Conservation (phyloP, 1,140 invertebrate species). For the Brachionus manjavacas region DNA sequence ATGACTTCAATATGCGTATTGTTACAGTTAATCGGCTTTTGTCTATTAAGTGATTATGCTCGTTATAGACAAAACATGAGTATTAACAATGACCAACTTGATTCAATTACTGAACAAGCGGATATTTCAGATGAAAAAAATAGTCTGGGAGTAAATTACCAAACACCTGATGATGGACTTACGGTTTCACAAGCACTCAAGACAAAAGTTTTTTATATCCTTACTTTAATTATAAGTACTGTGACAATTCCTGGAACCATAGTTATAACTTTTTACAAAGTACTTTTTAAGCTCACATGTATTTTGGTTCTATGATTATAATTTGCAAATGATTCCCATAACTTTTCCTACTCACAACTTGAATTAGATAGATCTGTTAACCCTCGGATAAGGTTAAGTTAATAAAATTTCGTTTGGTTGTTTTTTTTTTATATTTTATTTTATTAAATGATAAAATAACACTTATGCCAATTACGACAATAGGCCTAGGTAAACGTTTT, state of each 20-base stretch:
- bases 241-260: neutral
- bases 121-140: slow-evolving; percentile 44
- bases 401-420: too few species aligned
- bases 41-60: slow-evolving; percentile 43
- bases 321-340: too few species aligned
- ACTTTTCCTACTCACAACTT: too few species aligned
- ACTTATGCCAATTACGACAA: too few species aligned
- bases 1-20: slow-evolving; percentile 44
- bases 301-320: too few species aligned
- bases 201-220: slow-evolving; percentile 40
- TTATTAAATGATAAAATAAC: too few species aligned
- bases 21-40: slow-evolving; percentile 45
- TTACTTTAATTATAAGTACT: slow-evolving; percentile 40
- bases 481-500: too few species aligned
- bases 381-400: too few species aligned
- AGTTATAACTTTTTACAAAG: slow-evolving; percentile 43
- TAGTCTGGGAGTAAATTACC: slow-evolving; percentile 44
- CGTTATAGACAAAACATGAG: neutral
- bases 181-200: slow-evolving; percentile 45
- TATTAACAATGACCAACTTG: neutral
- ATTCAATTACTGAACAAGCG: neutral
- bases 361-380: too few species aligned
- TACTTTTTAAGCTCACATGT: neutral
- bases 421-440: too few species aligned
- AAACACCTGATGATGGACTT: slow-evolving; percentile 45